Base-by-base conservation (phyloP, 2,113 vertebrate genomes). In the Oncorhynchus clarkii region DNA sequence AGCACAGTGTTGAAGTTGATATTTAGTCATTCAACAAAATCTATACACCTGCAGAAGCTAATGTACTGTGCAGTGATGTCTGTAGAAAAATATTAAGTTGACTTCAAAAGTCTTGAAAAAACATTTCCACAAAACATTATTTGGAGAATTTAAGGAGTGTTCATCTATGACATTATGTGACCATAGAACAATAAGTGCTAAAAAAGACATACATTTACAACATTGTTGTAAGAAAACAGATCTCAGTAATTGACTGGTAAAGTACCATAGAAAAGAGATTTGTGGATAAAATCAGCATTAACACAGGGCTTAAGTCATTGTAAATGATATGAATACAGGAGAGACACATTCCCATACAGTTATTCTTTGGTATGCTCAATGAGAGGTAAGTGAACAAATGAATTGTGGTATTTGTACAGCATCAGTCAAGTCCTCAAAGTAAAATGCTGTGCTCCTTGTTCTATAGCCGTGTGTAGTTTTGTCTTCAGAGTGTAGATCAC, bases 281-380 rank as follows among this genome's bases (percentile, higher is more conserved):
- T 16, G 13, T 22, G 70, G 74, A 49, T 4, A 29, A 27, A 3
- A 78, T 83, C 88, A 88, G 83, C 86, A 84, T 84, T 31, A 26
- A 81, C 66, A 82, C 82, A 81, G 81, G 79, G 84, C 84, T 45
- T 73, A 74, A 57, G 64, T 80, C 66, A 45, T 45, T 45, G 39
- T 45, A 45, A 45, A 45, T 45, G 2, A 45, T 45, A 45, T 45
- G 39, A 45, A 18, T 16, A 54, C 3, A 54, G 51, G 16, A 3
- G 5, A 54, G 51, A 18, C 39, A 3, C 4, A 54, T 14, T 54
- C 51, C 51, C 12, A 14, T 5, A 60, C 66, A 20, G 71, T 20
- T 11, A 72, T 51, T 79, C 67, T 86, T 82, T 85, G 73, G 69
- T 75, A 13, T 64, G 57, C 22, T 73, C 66, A 45, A 45, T 45